phyloP scores from a whole-genome alignment of 2,797 vertebrate species.

The Myoxocephalus aenaeus region DNA sequence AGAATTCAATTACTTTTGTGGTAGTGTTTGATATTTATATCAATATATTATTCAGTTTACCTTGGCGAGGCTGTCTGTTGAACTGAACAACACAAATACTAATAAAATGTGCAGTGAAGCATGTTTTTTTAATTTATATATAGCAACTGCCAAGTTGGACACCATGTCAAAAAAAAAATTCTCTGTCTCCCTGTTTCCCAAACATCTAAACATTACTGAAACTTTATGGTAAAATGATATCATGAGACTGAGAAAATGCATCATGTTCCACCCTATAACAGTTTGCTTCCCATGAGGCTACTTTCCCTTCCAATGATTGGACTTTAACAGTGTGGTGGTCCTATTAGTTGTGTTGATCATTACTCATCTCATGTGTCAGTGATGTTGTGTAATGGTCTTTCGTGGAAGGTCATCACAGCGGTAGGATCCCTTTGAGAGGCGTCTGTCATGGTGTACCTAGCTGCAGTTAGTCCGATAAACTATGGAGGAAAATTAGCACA shows the following conservation, averaged over 20 bases:
- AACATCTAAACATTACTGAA: background rate
- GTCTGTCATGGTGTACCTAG: conserved; percentile 8
- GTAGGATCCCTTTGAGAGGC: conserved; percentile 53
- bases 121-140: background rate
- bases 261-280: background rate
- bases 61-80: background rate
- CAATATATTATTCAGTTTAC: conserved; percentile 12
- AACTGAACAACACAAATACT: conserved; percentile 1
- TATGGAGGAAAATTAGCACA: background rate
- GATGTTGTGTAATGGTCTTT: conserved; percentile 45
- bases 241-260: background rate
- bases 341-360: conserved; percentile 62
- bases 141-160: background rate
- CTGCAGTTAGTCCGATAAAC: conserved; percentile 4
- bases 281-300: background rate
- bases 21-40: conserved; percentile 19
- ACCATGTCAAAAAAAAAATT: background rate
- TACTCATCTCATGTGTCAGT: conserved; percentile 47
- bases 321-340: conserved; percentile 12
- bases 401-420: conserved; percentile 62
- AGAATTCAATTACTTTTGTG: conserved; percentile 12
- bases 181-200: background rate
- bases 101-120: background rate
- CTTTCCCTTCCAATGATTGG: conserved; percentile 22
- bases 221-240: background rate